A percentile compares a stretch with the other conserved stretches of the same genome.
These are phyloP conservation scores for Porites australiensis DNA, from an alignment of 64 coral and sea anemone genomes.

Conservation along the genomic window DNA sequence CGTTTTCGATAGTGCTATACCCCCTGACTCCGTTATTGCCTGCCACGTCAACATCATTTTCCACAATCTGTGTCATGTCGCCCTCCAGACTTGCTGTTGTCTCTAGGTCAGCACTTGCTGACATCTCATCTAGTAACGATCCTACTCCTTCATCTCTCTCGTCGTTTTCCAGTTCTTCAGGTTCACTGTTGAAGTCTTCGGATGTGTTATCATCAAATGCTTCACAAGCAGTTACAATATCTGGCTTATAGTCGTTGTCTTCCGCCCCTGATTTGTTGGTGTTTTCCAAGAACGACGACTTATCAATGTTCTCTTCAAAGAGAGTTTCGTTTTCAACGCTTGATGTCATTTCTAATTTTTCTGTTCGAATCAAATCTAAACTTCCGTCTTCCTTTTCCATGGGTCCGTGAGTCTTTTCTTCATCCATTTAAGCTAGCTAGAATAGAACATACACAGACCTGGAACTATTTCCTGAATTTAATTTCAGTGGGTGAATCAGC, in stretches of 20 bases:
- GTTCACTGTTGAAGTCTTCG: neutral
- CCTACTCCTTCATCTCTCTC: neutral
- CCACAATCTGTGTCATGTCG: neutral
- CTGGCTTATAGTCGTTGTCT: neutral
- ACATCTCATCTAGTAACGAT: neutral
- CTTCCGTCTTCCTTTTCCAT: neutral
- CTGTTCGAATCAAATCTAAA: neutral
- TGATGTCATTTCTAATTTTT: neutral
- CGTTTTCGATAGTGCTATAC: neutral
- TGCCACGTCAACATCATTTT: slow-evolving; percentile 10
- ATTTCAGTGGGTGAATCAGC: neutral
- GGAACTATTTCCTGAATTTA: neutral
- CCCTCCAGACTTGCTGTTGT: neutral
- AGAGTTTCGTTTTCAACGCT: neutral
- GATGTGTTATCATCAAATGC: neutral
- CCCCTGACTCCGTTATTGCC: neutral
- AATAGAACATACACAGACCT: neutral
- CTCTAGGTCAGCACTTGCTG: slow-evolving; percentile 2
- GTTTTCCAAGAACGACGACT: neutral
- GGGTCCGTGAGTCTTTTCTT: neutral
- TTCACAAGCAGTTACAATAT: neutral
- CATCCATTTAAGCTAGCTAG: neutral
- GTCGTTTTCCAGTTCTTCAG: neutral
- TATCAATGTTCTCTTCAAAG: neutral
- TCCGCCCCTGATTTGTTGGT: neutral